Evolutionary conservation across 1,140 invertebrate species (phyloP).

Genomic region (Drosophila rhopaloa): DNA sequence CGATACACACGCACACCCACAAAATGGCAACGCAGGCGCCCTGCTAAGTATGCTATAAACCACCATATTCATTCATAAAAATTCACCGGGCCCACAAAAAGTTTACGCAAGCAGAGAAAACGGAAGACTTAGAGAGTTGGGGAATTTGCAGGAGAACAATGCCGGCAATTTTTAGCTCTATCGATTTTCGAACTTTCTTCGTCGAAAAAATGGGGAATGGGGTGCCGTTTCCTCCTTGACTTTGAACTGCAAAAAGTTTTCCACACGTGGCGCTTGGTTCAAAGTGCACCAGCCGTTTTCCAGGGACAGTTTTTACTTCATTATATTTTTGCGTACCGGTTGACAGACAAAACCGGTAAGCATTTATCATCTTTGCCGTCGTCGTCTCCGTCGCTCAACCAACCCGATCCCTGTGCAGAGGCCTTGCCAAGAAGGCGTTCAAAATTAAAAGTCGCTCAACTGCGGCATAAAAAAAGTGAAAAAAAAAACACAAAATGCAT

Average conservation of each 20-base stretch:
- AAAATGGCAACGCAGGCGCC: conserved; percentile 62
- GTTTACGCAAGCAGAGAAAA: conserved; percentile 56
- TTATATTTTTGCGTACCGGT: conserved; percentile 17
- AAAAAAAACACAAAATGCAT: conserved; percentile 59
- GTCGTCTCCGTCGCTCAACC: conserved; percentile 53
- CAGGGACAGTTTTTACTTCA: conserved; percentile 8
- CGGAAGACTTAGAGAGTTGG: background rate
- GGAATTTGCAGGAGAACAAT: conserved; percentile 10
- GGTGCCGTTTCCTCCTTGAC: conserved; percentile 25
- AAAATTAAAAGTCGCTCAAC: conserved; percentile 82
- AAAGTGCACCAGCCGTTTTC: conserved; percentile 24
- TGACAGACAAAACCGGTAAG: conserved; percentile 58
- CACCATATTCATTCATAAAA: conserved; percentile 73
- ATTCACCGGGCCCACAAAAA: conserved; percentile 42
- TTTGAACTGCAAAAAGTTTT: conserved; percentile 34
- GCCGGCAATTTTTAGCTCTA: conserved; percentile 78
- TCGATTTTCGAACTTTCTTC: conserved; percentile 65
- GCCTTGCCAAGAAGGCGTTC: conserved; percentile 73
- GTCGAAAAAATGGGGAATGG: conserved; percentile 7
- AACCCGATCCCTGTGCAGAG: conserved; percentile 48
- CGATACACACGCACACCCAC: conserved; percentile 14
- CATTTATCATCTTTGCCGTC: conserved; percentile 58
- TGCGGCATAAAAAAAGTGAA: conserved; percentile 23
- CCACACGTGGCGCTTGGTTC: conserved; percentile 24
- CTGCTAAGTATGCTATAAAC: conserved; percentile 73